phyloP scores from a whole-genome alignment of 1,140 invertebrate genomes.

The Pomacea maculata region DNA sequence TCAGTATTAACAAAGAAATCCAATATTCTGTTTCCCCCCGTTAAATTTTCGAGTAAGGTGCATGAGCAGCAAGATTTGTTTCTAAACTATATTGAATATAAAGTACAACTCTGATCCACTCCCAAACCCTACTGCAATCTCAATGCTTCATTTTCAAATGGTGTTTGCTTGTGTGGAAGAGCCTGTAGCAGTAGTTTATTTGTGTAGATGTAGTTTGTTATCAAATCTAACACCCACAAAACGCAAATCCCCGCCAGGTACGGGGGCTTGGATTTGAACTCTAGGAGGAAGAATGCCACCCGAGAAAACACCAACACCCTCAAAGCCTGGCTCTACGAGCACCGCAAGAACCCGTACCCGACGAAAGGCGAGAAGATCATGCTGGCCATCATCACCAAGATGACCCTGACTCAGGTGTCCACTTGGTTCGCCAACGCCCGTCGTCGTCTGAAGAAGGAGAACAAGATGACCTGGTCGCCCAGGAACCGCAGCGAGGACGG shows the following conservation, averaged over 20 bases:
- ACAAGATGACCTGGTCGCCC: constrained; percentile 98
- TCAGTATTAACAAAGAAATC: too few relatives aligned
- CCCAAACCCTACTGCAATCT: too few relatives aligned
- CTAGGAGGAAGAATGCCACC: constrained; percentile 93
- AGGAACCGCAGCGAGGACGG: constrained; percentile 91
- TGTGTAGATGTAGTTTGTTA: too few relatives aligned
- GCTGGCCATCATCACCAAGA: constrained; percentile 98
- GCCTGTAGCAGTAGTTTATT: too few relatives aligned
- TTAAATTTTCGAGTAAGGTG: too few relatives aligned
- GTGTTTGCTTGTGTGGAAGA: too few relatives aligned
- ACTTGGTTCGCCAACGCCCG: constrained; percentile 66
- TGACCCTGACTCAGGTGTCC: constrained; percentile 90
- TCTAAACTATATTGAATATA: too few relatives aligned
- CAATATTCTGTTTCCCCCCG: too few relatives aligned
- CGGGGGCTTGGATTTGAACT: constrained; percentile 88
- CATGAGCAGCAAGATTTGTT: too few relatives aligned
- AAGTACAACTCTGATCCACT: too few relatives aligned
- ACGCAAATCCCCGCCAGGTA: constrained; percentile 72
- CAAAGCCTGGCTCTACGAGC: constrained; percentile 98
- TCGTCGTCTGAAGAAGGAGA: constrained; percentile 87
- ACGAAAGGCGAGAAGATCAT: constrained; percentile 99
- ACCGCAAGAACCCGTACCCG: constrained; percentile 98
- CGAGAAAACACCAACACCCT: constrained; percentile 93
- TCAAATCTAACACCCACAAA: constrained; percentile 5
- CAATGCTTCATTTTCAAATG: too few relatives aligned